Percentiles rank a stretch among this genome's conserved stretches.
phyloP scores from a whole-genome alignment of 2,797 vertebrate species.

The Gobionotothen gibberifrons region DNA sequence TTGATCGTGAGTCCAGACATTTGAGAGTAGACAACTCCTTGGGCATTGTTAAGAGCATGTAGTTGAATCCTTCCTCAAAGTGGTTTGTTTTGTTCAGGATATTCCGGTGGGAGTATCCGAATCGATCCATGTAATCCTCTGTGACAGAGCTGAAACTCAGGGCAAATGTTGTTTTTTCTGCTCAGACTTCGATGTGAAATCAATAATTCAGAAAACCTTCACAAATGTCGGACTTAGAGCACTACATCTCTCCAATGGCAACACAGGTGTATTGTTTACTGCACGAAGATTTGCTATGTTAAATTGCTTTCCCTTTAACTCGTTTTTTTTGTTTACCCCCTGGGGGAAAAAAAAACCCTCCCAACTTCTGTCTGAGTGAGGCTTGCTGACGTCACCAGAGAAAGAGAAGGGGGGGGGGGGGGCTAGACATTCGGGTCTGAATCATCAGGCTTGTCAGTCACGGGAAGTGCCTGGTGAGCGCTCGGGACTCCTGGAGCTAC shows the following conservation, averaged over 20 bases:
- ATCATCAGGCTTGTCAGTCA: conserved; percentile 67
- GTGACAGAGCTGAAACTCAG: not conserved
- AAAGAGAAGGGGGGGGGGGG: not conserved
- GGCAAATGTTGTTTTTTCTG: not conserved
- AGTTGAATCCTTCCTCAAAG: conserved; percentile 39
- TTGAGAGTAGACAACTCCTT: not conserved
- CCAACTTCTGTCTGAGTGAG: not conserved
- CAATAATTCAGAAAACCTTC: conserved; percentile 12
- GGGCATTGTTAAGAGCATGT: conserved; percentile 13
- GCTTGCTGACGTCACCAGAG: conserved; percentile 37
- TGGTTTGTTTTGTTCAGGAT: conserved; percentile 14
- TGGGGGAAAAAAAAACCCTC: conserved; percentile 25
- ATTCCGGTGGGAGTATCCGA: not conserved
- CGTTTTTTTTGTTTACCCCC: conserved; percentile 37
- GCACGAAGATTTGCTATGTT: conserved; percentile 2
- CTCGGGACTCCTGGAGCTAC: conserved; percentile 8
- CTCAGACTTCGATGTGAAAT: conserved; percentile 23
- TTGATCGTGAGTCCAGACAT: not conserved
- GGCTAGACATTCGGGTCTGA: conserved; percentile 28
- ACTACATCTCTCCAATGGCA: conserved; percentile 3
- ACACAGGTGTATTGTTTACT: conserved; percentile 37
- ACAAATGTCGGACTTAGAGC: conserved; percentile 15
- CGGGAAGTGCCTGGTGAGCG: conserved; percentile 36
- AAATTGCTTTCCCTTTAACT: conserved; percentile 20
- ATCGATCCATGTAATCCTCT: conserved; percentile 13